Evolutionary conservation across 2,888 invertebrate species (phyloP), one percentile per base, ranked within the genome.

Genomic region (Napeogenes inachia): DNA sequence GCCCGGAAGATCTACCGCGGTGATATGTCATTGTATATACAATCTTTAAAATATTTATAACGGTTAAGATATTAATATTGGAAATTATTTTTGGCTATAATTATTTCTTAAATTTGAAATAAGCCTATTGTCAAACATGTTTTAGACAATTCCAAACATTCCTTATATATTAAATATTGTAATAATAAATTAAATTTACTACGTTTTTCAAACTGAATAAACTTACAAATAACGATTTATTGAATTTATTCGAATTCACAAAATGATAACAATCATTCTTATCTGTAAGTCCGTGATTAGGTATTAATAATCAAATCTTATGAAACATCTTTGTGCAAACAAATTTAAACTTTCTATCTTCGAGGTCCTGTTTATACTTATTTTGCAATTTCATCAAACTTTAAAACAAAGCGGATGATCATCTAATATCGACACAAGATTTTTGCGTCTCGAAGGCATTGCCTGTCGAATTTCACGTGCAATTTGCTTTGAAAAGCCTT

Each of bases 401-500:
- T 73, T 69, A 74, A 50, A 70, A 74, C 73, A 75, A 74, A 71
- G 68, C 64, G 65, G 67, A 61, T 66, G 68, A 68, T 70, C 67
- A 67, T 65, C 70, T 70, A 71, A 74, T 77, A 79, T 77, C 71
- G 74, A 63, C 69, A 68, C 72, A 73, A 77, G 75, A 81, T 80
- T 79, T 76, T 76, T 73, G 73, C 78, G 72, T 76, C 74, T 79
- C 78, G 72, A 78, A 81, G 81, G 78, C 75, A 73, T 77, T 80
- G 76, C 73, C 80, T 82, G 79, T 82, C 81, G 81, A 88, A 87
- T 88, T 88, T 89, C 82, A 87, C 85, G 85, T 84, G 80, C 85
- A 87, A 88, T 87, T 89, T 89, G 79, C 84, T 79, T 77, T 79
- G 77, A 81, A 87, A 84, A 85, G 83, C 87, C 77, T 85, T 85